Evolutionary conservation across 2,113 vertebrate genomes (phyloP).

Genomic region (Actenoides lindsayi): DNA sequence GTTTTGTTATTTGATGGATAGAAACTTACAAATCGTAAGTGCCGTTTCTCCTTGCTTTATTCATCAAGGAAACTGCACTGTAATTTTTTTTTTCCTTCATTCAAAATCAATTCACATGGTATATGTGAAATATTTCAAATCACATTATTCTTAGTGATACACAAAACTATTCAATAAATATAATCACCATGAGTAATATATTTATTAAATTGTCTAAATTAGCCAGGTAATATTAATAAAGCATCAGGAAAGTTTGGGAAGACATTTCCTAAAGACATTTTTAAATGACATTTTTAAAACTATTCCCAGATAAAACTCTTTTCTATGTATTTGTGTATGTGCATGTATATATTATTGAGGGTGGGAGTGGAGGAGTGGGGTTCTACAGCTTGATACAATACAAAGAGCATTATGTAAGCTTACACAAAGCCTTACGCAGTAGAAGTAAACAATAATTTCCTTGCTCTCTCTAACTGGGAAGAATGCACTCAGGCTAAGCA

Average conservation of each 20-base stretch:
- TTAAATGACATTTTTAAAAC: not conserved
- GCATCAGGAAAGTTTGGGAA: not conserved
- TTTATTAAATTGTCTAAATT: not conserved
- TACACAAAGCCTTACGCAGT: rapidly evolving
- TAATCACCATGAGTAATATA: not conserved
- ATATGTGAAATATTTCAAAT: not conserved
- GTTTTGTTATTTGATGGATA: not conserved
- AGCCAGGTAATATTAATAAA: not conserved
- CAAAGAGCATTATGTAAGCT: not conserved
- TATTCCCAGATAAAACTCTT: not conserved
- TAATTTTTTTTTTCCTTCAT: not conserved
- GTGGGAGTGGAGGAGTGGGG: not conserved
- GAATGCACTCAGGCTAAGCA: not conserved
- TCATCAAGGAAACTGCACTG: not conserved
- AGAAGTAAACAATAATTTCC: not conserved
- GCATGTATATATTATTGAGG: rapidly evolving
- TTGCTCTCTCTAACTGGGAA: not conserved
- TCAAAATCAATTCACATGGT: not conserved
- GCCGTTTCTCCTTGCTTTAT: not conserved
- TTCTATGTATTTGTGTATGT: no score
- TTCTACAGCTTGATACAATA: not conserved
- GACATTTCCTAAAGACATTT: not conserved
- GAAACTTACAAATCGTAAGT: not conserved
- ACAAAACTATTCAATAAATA: not conserved
- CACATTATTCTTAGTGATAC: not conserved